Evolutionary conservation across 2,888 invertebrate genomes (phyloP), one percentile per base, ranked within the genome.

Genomic region (Flexamia atlantica): DNA sequence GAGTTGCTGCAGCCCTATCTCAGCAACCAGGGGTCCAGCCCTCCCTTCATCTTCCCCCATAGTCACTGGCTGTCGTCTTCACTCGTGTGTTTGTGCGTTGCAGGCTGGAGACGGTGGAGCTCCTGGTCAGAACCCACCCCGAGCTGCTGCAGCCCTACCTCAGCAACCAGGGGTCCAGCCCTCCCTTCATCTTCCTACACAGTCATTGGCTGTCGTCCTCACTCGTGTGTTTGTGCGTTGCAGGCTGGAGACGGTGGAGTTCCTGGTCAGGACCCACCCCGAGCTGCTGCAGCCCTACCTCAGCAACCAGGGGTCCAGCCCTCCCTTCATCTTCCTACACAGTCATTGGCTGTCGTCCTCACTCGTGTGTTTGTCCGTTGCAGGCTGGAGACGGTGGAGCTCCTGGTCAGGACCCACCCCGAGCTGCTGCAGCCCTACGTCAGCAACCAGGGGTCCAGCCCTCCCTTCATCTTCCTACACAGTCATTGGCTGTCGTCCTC

Each of bases 41-140:
- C 90, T 72, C 93, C 88, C 89, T 92, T 89, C 88, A 90, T 93
- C 79, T 95, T 95, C 89, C 92, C 95, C 85, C 95, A 97, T 89
- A 96, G n/a, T n/a, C 98, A 14, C 96, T 98, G 0, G 92, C 98
- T 20, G 98, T 98, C 90, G 92, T 97, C 86, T n/a, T n/a, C n/a
- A n/a, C n/a, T n/a, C n/a, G n/a, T n/a, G n/a, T n/a, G n/a, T n/a
- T n/a, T n/a, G n/a, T n/a, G 98, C 98, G 85, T 96, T 97, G 25
- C 90, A 95, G 95, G 90, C 91, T 97, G 90, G 96, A 97, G 89
- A 97, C 97, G 0, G 98, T 98, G 82, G 95, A 97, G 90, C 93
- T 96, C 88, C 91, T 99, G 86, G 94, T 98, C 42, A 93, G 95
- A 86, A 95, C 95, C 20, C 95, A 97, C 90, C 92, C 97, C 0